Percentiles rank a stretch among this genome's conserved stretches.
phyloP scores from a whole-genome alignment of 2,113 vertebrate species.

The Candoia aspera region DNA sequence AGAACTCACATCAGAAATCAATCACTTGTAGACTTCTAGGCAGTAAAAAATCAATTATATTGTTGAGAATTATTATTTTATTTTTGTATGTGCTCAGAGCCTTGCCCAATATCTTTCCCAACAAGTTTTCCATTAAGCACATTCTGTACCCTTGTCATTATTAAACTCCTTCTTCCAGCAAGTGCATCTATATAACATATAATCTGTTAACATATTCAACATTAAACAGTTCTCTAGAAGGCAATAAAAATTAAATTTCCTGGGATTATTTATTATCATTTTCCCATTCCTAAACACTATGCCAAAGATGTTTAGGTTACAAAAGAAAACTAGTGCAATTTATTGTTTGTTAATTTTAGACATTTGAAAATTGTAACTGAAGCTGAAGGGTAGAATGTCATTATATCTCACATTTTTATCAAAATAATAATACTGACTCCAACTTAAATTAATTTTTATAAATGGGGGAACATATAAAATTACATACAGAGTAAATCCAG shows the following conservation, averaged over 20 bases:
- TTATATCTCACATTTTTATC: not conserved
- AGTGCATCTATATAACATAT: not conserved
- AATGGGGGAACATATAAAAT: not conserved
- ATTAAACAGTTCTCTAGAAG: not conserved
- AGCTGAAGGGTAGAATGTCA: not conserved
- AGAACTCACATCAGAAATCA: not conserved
- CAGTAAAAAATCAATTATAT: not conserved
- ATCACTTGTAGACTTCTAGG: not conserved
- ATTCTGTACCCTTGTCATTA: not conserved
- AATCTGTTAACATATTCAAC: not conserved
- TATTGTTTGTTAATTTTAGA: not conserved
- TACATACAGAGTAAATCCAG: not conserved
- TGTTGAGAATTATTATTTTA: not conserved
- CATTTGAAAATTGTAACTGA: not conserved
- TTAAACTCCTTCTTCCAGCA: not conserved
- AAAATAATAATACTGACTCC: not conserved
- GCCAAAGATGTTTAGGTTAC: not conserved
- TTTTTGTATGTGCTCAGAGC: not conserved
- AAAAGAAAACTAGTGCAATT: not conserved
- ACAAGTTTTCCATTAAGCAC: no score
- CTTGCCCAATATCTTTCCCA: not conserved
- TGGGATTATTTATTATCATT: no score
- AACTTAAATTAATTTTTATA: not conserved
- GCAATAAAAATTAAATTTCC: not conserved
- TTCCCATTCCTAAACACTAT: not conserved